phyloP scores from a whole-genome alignment of 30 jellyfish, hydroid and myxozoan species.

The Chironex yamaguchii region DNA sequence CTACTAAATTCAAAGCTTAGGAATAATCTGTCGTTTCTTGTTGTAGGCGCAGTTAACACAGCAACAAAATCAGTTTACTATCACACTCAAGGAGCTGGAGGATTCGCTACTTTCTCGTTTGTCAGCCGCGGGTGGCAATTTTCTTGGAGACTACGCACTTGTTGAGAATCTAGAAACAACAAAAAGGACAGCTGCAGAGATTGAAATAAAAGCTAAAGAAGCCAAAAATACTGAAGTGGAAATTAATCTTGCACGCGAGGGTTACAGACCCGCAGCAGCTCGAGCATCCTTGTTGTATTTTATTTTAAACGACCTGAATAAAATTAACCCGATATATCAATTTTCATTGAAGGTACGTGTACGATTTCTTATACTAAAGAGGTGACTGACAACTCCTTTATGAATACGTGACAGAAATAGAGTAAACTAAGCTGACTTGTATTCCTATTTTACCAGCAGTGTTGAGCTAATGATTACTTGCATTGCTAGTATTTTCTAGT shows the following conservation, averaged over 20 bases:
- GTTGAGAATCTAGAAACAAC: constrained; percentile 98
- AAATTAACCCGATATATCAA: constrained; percentile 94
- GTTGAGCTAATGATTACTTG: no score
- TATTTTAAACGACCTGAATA: constrained; percentile 94
- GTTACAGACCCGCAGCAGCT: constrained; percentile 99
- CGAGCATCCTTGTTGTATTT: constrained; percentile 95
- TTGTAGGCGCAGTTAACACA: constrained; percentile 97
- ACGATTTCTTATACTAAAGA: background rate
- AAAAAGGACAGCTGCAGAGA: constrained; percentile 99
- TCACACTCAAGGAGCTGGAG: constrained; percentile 95
- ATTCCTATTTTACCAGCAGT: no score
- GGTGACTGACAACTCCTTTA: background rate
- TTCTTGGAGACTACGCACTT: constrained; percentile 95
- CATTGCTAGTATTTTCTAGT: no score
- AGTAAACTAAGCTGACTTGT: background rate
- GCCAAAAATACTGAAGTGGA: constrained; percentile 95
- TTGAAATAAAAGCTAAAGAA: constrained; percentile 95
- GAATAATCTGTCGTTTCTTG: background rate
- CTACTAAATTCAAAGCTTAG: no score
- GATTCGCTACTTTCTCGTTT: constrained; percentile 96
- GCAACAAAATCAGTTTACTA: constrained; percentile 98
- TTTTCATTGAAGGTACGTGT: constrained; percentile 89
- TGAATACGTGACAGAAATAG: background rate
- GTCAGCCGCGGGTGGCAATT: constrained; percentile 99
- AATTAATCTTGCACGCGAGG: constrained; percentile 97